Evolutionary conservation across 2,113 vertebrate species (phyloP), one percentile per base, ranked within the genome.

Genomic region (Limnothrissa miodon): DNA sequence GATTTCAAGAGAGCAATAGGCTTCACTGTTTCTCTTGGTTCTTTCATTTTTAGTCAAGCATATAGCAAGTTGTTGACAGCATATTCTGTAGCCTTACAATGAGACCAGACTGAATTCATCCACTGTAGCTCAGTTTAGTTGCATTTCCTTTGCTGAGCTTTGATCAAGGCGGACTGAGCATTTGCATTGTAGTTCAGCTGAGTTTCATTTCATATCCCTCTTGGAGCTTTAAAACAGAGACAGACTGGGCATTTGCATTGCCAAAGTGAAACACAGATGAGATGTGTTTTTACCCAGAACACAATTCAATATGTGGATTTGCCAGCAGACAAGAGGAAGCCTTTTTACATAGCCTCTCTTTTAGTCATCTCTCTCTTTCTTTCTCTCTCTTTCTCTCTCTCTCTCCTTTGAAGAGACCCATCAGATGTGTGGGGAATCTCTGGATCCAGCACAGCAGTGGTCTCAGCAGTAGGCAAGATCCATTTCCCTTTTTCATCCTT

Each of bases 331-430:
- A 56, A 56, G 51, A 56, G 51, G 19, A 23, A 56, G 51, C 6
- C 51, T 56, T 56, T 56, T 56, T 23, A 7, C 51, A 23, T 19
- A 23, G 51, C 51, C 19, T 56, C 21, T 56, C 21, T 6, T 56
- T 23, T 56, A 0, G 15, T 48, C 46, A 48, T 56, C 23, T 56
- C n/a, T 62, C 80, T 83, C 23, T 80, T 23, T n/a, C 62, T 84
- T 42, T 70, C 62, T 62, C 33, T 15, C 81, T 56, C 83, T 81
- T 39, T 78, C 56, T 45, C 62, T 79, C 74, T 39, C 80, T 62
- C 48, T 44, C 46, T 74, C 19, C 21, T 56, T 56, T 56, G 51
- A 56, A 23, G 51, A 56, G 51, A 23, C 19, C 21, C 51, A 56
- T 56, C 51, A 56, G 51, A 56, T 56, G 51, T 56, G 19, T 21